Percentiles rank a stretch among this genome's conserved stretches.
These are phyloP conservation scores for Paralichthys olivaceus DNA, from an alignment of 2,113 vertebrate genomes.

Conservation along the genomic window DNA sequence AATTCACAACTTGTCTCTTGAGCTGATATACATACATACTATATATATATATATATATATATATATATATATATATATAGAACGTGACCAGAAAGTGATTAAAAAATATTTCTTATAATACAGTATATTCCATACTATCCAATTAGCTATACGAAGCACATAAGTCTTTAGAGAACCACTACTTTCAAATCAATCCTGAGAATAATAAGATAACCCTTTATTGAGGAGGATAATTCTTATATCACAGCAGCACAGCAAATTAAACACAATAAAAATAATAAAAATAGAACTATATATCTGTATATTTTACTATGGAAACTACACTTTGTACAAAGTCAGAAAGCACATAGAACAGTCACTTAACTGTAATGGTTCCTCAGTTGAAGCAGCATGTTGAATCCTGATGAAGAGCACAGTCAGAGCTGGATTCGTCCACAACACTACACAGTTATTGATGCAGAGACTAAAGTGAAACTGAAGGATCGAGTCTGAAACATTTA, in stretches of 20 bases:
- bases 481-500: constrained; percentile 44
- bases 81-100: too few relatives aligned
- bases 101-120: background rate
- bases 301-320: background rate
- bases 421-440: background rate
- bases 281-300: too few relatives aligned
- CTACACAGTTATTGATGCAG: background rate
- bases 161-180: too few relatives aligned
- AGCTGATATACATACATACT: background rate
- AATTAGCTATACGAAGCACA: background rate
- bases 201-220: too few relatives aligned
- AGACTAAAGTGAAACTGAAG: constrained; percentile 31
- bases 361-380: constrained; percentile 17
- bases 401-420: constrained; percentile 3
- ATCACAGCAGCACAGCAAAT: too few relatives aligned
- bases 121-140: background rate
- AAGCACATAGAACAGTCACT: constrained; percentile 5
- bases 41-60: too few relatives aligned
- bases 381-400: background rate
- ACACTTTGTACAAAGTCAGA: background rate
- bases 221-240: too few relatives aligned
- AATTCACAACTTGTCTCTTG: background rate
- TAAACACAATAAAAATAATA: background rate
- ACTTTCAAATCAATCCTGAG: too few relatives aligned
- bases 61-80: too few relatives aligned